phyloP scores from a whole-genome alignment of 2,888 invertebrate genomes.

The Cryptus armator region DNA sequence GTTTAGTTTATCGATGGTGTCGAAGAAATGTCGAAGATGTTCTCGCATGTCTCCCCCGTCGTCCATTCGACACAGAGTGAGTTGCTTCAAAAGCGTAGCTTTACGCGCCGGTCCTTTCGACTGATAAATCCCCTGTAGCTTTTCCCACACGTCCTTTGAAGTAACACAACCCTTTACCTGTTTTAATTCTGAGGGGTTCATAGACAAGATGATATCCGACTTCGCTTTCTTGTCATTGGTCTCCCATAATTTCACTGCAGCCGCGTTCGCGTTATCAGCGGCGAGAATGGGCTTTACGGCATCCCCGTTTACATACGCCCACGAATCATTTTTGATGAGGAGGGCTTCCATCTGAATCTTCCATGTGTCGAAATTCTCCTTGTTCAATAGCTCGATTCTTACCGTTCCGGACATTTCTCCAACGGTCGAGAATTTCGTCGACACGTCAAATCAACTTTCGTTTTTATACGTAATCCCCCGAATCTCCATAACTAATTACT shows the following conservation, averaged over 20 bases:
- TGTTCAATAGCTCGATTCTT: conserved; percentile 27
- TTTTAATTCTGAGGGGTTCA: conserved; percentile 13
- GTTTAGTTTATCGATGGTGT: conserved; percentile 78
- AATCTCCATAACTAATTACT: not conserved
- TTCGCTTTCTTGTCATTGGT: conserved; percentile 21
- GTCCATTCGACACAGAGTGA: conserved; percentile 78
- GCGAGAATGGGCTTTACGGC: not conserved
- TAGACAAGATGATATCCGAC: conserved; percentile 28
- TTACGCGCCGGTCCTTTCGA: conserved; percentile 78
- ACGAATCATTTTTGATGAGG: conserved; percentile 31
- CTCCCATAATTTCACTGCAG: not conserved
- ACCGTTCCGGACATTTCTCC: not conserved
- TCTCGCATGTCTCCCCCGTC: conserved; percentile 76
- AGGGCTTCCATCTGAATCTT: conserved; percentile 39
- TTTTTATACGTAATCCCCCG: not conserved
- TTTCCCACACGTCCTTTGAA: not conserved
- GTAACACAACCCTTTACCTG: conserved; percentile 17
- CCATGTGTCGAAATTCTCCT: conserved; percentile 41
- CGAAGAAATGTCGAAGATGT: conserved; percentile 79
- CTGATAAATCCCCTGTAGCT: conserved; percentile 26
- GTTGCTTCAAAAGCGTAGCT: conserved; percentile 80
- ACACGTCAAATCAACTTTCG: not conserved
- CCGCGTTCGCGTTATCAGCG: not conserved
- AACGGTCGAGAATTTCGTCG: not conserved
- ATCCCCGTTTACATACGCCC: conserved; percentile 12